Evolutionary conservation across 1,140 invertebrate species (phyloP), one percentile per base, ranked within the genome.

Genomic region (Galleria mellonella): DNA sequence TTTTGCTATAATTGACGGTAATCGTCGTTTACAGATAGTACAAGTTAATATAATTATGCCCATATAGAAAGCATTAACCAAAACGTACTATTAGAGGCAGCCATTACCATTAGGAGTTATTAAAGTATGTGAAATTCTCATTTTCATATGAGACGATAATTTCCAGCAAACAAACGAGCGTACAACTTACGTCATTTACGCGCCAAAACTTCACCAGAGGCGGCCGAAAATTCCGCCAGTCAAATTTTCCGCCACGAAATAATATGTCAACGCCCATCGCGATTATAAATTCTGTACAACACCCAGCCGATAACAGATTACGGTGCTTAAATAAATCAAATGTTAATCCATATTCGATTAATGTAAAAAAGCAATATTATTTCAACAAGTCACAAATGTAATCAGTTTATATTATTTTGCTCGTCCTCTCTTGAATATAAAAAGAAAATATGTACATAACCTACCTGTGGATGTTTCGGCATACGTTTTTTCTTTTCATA

Each of bases 101-200:
- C 40, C 39, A 49, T 50, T 33, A 50, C 37, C 36, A 36, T 28
- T 32, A 32, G 32, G 46, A 43, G 55, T 61, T 62, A 63, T 61
- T 53, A 60, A 64, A 69, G 59, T 66, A 62, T 72, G 55, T 62
- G 56, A 58, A 62, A 69, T 65, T 54, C 51, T 45, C 57, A 56
- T 59, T 63, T 66, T 56, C 49, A 42, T 65, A 56, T 57, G 48
- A 51, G 57, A 45, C 54, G 54, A 62, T 73, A 69, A 76, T 76
- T 64, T 63, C 32, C 48, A 57, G 54, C 58, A 55, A 23, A 53
- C 47, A 71, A 59, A 58, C 60, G 55, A 60, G 58, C 54, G 62
- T 37, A 39, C 55, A 73, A 76, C 59, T 73, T 71, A 48, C 49
- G 56, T 64, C 68, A 64, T 77, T 77, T 70, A 43, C 41, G 53